These are phyloP conservation scores for Linnaemya vulpina DNA, from an alignment of 2,888 invertebrate species.

Conservation along the genomic window DNA sequence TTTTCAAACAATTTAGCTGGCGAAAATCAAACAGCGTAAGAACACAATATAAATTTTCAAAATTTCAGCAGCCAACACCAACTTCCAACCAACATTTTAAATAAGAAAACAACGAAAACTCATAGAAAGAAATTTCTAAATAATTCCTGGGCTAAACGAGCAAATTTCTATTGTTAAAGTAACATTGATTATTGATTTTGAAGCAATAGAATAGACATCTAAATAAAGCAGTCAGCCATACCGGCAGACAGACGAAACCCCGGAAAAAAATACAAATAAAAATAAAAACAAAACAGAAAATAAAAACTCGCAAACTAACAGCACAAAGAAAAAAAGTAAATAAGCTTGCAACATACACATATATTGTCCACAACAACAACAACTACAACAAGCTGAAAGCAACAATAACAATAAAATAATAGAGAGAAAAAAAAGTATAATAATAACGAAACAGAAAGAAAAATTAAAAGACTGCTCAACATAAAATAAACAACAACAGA, in stretches of 20 bases:
- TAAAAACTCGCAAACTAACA: slow-evolving; percentile 46
- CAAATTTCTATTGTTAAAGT: slow-evolving; percentile 26
- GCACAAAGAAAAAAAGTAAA: slow-evolving; percentile 31
- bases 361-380: slow-evolving; percentile 28
- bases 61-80: neutral
- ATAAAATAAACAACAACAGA: slow-evolving; percentile 60
- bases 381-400: slow-evolving; percentile 41
- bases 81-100: neutral
- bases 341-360: slow-evolving; percentile 48
- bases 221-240: slow-evolving; percentile 50
- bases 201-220: slow-evolving; percentile 52
- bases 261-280: slow-evolving; percentile 40
- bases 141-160: slow-evolving; percentile 2
- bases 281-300: slow-evolving; percentile 21
- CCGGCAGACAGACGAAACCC: slow-evolving; percentile 55
- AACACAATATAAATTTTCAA: neutral
- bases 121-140: no score
- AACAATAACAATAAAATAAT: slow-evolving; percentile 40
- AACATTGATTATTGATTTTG: slow-evolving; percentile 73
- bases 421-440: neutral
- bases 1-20: neutral
- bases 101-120: slow-evolving; percentile 53
- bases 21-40: neutral
- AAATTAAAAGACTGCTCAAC: slow-evolving; percentile 63
- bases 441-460: neutral